These are phyloP conservation scores for Gryllus longicercus DNA, from an alignment of 2,888 invertebrate genomes.

Conservation along the genomic window DNA sequence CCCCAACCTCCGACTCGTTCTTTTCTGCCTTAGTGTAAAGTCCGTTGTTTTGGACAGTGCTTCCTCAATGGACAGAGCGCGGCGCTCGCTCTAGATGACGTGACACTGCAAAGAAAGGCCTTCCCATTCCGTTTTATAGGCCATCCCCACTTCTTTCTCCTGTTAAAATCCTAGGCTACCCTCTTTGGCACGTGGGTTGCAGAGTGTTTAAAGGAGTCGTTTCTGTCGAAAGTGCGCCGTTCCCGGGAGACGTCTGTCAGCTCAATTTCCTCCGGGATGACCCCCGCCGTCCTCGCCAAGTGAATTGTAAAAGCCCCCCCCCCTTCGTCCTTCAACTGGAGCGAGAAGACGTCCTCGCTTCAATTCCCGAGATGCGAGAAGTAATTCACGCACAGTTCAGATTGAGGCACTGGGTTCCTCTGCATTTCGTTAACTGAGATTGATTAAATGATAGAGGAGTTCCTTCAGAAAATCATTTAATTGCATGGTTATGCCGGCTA, in stretches of 20 bases:
- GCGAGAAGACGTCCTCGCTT: not conserved
- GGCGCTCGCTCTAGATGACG: not conserved
- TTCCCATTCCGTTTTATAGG: not conserved
- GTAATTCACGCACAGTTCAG: not conserved
- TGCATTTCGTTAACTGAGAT: too few species aligned
- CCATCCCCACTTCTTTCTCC: not conserved
- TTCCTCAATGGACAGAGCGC: not conserved
- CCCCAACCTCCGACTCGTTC: not conserved
- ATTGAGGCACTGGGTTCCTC: too few species aligned
- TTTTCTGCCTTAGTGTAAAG: not conserved
- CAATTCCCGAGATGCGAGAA: not conserved
- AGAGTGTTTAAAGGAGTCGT: not conserved
- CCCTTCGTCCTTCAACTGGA: too few species aligned
- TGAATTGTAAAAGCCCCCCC: not conserved
- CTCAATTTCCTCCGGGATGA: not conserved
- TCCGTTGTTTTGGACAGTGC: slow-evolving; percentile 1
- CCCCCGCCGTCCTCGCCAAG: not conserved
- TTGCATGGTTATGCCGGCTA: too few species aligned
- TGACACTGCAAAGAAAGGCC: not conserved
- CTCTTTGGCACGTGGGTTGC: not conserved
- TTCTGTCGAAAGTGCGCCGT: slow-evolving; percentile 9
- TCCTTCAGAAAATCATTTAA: too few species aligned
- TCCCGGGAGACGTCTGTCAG: not conserved
- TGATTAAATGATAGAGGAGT: too few species aligned
- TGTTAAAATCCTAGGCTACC: slow-evolving; percentile 1